These are phyloP conservation scores for Pseudomyrmex concolor DNA, from an alignment of 1,140 invertebrate species.

Conservation along the genomic window DNA sequence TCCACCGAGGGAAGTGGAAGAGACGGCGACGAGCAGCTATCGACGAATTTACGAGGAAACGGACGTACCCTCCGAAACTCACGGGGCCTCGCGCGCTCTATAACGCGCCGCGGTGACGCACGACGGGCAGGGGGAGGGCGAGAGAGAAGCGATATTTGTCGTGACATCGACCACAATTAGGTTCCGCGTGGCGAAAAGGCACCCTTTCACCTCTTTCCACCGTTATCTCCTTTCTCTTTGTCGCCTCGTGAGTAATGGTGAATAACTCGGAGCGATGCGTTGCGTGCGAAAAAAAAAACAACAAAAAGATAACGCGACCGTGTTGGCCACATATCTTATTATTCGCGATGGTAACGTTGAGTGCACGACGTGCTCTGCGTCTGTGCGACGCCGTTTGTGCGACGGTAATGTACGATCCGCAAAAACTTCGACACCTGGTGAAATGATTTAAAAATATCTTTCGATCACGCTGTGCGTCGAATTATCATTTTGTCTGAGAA, in stretches of 20 bases:
- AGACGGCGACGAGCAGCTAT: constrained; percentile 70
- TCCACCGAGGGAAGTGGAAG: background rate
- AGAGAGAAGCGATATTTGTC: constrained; percentile 79
- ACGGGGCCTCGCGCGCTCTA: constrained; percentile 61
- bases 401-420: constrained; percentile 34
- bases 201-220: constrained; percentile 23
- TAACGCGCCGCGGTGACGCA: constrained; percentile 65
- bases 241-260: constrained; percentile 49
- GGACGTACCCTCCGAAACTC: constrained; percentile 71
- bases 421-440: constrained; percentile 40
- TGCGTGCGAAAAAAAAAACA: constrained; percentile 13
- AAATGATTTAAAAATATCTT: constrained; percentile 22
- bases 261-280: constrained; percentile 16
- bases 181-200: constrained; percentile 59
- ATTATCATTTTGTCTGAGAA: constrained; percentile 52
- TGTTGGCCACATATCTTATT: constrained; percentile 52
- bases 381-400: background rate
- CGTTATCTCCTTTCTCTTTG: constrained; percentile 43
- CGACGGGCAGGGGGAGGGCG: constrained; percentile 61
- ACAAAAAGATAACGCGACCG: constrained; percentile 21
- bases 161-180: constrained; percentile 82
- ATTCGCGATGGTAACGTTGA: constrained; percentile 20
- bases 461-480: constrained; percentile 38
- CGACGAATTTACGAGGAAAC: constrained; percentile 85
- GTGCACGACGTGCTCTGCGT: background rate